A percentile compares a stretch with the other conserved stretches of the same genome.
Conservation (phyloP, 2,797 vertebrate genomes). For the Cossypha polioptera region DNA sequence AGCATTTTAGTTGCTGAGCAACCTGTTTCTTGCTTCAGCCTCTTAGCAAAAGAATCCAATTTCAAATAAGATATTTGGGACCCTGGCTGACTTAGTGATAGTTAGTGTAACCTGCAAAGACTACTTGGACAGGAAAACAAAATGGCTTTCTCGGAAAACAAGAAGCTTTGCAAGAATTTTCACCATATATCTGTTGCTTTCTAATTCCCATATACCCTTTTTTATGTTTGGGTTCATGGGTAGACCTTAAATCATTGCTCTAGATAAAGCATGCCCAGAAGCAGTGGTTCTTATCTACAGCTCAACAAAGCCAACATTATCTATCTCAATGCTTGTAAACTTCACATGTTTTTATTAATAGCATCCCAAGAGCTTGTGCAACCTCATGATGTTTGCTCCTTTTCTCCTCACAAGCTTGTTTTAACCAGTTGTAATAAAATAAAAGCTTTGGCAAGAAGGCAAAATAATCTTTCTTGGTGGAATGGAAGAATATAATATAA, state of each 20-base stretch:
- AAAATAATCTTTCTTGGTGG: background rate
- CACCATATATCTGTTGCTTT: background rate
- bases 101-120: background rate
- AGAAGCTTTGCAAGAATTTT: background rate
- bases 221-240: background rate
- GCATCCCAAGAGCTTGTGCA: background rate
- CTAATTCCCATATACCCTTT: background rate
- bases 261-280: background rate
- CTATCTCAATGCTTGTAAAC: background rate
- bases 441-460: background rate
- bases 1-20: conserved; percentile 47
- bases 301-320: background rate
- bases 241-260: background rate
- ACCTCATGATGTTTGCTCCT: background rate
- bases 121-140: background rate
- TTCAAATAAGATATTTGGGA: background rate
- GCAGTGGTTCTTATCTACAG: conserved; percentile 3
- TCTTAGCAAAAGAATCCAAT: background rate
- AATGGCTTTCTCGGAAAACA: background rate
- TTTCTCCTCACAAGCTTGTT: conserved; percentile 1
- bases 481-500: background rate
- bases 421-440: conserved; percentile 8
- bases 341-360: conserved; percentile 39
- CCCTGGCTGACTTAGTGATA: background rate
- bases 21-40: conserved; percentile 9